Evolutionary conservation across 2,888 invertebrate species (phyloP).

Genomic region (Mimas tiliae): DNA sequence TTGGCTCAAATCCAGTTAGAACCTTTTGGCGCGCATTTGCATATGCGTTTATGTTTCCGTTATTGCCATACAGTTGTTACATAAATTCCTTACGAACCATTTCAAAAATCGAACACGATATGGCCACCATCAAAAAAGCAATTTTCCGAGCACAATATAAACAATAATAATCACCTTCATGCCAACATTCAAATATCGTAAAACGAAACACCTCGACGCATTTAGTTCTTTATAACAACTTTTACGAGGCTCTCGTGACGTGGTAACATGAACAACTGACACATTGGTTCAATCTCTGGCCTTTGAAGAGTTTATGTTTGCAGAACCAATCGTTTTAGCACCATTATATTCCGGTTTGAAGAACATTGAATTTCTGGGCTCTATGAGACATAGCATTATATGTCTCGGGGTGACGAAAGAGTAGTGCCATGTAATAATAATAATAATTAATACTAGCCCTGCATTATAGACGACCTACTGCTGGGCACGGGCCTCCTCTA

Average conservation of each 20-base stretch:
- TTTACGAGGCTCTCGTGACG: slow-evolving; percentile 1
- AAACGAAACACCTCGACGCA: slow-evolving; percentile 29
- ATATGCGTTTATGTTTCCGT: slow-evolving; percentile 19
- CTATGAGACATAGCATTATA: no score
- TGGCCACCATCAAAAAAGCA: slow-evolving; percentile 62
- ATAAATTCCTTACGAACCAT: slow-evolving; percentile 31
- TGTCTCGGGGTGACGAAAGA: no score
- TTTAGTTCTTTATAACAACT: slow-evolving; percentile 3
- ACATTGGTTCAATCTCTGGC: background rate
- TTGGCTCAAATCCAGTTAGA: slow-evolving; percentile 34
- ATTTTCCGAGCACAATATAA: slow-evolving; percentile 59
- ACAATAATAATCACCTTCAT: slow-evolving; percentile 36
- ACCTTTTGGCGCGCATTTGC: slow-evolving; percentile 24
- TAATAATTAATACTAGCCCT: no score
- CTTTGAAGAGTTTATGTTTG: background rate
- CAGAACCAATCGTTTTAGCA: background rate
- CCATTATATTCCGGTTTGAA: no score
- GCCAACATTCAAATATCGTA: slow-evolving; percentile 40
- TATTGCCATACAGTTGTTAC: slow-evolving; percentile 16
- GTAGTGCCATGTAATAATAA: no score
- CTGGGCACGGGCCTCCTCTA: no score
- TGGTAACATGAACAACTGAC: background rate
- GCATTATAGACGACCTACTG: no score
- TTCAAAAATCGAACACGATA: slow-evolving; percentile 49
- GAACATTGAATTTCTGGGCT: no score